Percentiles rank a stretch among this genome's conserved stretches.
phyloP scores from a whole-genome alignment of 2,888 invertebrate genomes.

The Mesorhabditis spiculigera region DNA sequence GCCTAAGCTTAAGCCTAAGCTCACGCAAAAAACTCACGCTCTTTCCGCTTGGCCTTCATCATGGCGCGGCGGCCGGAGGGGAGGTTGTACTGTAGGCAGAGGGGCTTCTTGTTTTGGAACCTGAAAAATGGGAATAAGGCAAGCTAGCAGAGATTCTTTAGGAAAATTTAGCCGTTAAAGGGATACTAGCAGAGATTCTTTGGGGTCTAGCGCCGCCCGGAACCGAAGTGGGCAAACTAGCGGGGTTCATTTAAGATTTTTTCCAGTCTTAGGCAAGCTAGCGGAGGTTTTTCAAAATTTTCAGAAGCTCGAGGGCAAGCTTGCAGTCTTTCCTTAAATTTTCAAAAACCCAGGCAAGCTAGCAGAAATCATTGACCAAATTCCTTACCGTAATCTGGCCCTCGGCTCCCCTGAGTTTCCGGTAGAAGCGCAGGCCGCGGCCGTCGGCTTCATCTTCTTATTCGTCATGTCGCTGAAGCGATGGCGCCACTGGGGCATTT shows the following conservation, averaged over 20 bases:
- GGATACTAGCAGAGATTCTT: too few species aligned
- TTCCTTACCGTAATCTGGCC: slow-evolving; percentile 27
- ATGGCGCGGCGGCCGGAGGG: slow-evolving; percentile 19
- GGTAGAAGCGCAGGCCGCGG: slow-evolving; percentile 17
- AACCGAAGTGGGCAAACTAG: too few species aligned
- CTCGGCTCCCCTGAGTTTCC: slow-evolving; percentile 31
- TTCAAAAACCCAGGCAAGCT: background rate
- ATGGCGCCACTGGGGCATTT: slow-evolving; percentile 6
- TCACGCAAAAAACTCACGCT: slow-evolving; percentile 20
- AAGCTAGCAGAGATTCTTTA: too few species aligned
- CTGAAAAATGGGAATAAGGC: slow-evolving; percentile 14
- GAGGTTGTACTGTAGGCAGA: slow-evolving; percentile 46
- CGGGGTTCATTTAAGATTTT: too few species aligned
- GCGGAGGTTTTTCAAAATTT: background rate
- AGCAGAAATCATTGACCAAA: too few species aligned
- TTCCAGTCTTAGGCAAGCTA: too few species aligned
- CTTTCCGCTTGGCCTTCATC: slow-evolving; percentile 22
- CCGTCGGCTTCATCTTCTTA: background rate
- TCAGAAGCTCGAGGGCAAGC: background rate
- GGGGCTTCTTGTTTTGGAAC: slow-evolving; percentile 45
- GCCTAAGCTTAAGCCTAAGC: background rate
- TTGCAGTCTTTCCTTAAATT: slow-evolving; percentile 2
- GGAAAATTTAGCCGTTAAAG: too few species aligned
- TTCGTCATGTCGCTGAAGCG: slow-evolving; percentile 1
- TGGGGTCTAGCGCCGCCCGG: too few species aligned